Evolutionary conservation across 2,113 vertebrate species (phyloP).

Genomic region (Saguinus imperator): DNA sequence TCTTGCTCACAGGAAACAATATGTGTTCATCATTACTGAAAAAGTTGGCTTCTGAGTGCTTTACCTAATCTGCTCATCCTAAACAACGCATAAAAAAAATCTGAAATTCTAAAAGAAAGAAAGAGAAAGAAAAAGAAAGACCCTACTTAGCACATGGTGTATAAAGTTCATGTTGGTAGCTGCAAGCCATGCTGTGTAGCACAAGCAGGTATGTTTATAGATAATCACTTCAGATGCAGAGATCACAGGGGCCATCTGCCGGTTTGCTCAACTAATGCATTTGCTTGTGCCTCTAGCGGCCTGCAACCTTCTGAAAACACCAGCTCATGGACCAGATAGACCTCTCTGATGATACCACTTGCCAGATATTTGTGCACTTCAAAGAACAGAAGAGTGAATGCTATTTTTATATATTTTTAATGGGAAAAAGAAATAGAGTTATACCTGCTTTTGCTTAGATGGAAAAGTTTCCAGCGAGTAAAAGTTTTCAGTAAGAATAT

Average conservation of each 20-base stretch:
- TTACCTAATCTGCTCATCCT: background rate
- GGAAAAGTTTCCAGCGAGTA: background rate
- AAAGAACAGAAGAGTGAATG: background rate
- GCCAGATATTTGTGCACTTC: background rate
- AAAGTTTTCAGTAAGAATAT: background rate
- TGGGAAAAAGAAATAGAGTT: background rate
- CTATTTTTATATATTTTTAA: background rate
- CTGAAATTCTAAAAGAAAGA: background rate
- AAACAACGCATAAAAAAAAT: background rate
- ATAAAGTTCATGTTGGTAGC: background rate
- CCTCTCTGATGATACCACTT: background rate
- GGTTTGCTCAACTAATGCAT: background rate
- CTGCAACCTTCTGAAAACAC: background rate
- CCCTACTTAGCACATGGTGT: rapidly evolving
- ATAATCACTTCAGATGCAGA: background rate
- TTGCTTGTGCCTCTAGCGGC: background rate
- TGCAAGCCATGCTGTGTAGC: background rate
- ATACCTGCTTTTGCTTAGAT: background rate
- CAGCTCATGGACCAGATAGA: background rate
- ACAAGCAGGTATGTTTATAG: background rate
- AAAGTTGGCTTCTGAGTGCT: background rate
- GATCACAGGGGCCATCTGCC: background rate
- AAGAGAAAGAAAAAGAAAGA: background rate
- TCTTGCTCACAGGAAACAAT: background rate
- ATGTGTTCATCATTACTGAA: background rate